These are phyloP conservation scores for Anas flavirostris DNA, from an alignment of 2,797 vertebrate species.

Conservation along the genomic window DNA sequence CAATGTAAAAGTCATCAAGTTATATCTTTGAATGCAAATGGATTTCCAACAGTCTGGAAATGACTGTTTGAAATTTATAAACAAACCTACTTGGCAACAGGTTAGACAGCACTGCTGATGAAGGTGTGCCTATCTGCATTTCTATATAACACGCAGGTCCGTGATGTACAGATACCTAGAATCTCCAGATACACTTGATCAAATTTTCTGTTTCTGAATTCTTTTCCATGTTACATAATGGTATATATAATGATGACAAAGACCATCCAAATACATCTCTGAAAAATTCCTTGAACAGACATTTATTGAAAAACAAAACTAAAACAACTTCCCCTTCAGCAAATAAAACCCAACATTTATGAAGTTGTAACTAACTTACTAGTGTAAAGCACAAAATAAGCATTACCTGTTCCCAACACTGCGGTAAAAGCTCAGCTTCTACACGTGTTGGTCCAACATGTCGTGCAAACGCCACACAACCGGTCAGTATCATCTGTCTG, in stretches of 20 bases:
- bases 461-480: conserved; percentile 96
- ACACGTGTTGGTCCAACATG: conserved; percentile 97
- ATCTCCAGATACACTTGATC: not conserved
- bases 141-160: not conserved
- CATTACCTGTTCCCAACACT: conserved; percentile 98
- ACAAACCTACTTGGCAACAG: not conserved
- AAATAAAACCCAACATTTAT: not conserved
- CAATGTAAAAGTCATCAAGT: not conserved
- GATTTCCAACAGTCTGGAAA: not conserved
- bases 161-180: not conserved
- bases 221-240: not conserved
- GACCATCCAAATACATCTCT: not conserved
- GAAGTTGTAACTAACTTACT: not conserved
- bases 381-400: not conserved
- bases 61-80: not conserved
- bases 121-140: not conserved
- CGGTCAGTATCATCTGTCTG: conserved; percentile 98
- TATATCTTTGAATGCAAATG: not conserved
- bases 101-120: not conserved
- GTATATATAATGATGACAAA: not conserved
- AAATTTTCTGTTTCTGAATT: not conserved
- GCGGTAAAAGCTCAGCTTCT: conserved; percentile 97
- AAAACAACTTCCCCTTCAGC: not conserved
- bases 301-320: not conserved
- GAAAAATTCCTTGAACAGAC: not conserved